These are phyloP conservation scores for Megalops cyprinoides DNA, from an alignment of 2,797 vertebrate genomes.

Conservation along the genomic window DNA sequence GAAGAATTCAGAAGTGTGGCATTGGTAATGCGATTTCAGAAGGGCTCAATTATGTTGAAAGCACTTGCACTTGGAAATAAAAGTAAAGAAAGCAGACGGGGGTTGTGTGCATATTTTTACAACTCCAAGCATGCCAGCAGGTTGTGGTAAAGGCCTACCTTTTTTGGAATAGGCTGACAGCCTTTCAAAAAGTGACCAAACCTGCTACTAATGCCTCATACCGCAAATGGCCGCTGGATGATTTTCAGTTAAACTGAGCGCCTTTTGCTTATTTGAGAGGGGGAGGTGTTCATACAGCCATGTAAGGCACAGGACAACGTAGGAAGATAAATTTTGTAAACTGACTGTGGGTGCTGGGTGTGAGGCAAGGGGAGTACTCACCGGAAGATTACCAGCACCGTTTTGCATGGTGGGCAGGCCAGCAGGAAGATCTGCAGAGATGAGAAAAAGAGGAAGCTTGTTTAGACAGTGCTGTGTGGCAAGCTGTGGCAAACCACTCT, in stretches of 20 bases:
- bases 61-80: no score
- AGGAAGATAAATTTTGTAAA: background rate
- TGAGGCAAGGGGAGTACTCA: constrained; percentile 62
- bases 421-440: constrained; percentile 92
- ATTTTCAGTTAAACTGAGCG: background rate
- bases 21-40: no score
- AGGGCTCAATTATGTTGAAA: no score
- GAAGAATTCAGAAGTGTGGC: no score
- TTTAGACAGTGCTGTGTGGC: no score
- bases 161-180: background rate
- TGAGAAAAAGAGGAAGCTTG: constrained; percentile 32
- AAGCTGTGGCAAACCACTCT: no score
- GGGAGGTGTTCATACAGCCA: background rate
- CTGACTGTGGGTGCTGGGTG: background rate
- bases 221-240: background rate
- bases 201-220: background rate
- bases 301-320: background rate
- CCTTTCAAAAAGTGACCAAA: background rate
- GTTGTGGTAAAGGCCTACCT: background rate
- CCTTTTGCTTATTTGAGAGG: background rate
- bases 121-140: no score
- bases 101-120: no score
- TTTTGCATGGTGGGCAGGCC: constrained; percentile 89
- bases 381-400: constrained; percentile 90
- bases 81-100: no score